Percentiles rank a stretch among this genome's conserved stretches.
Evolutionary conservation across 2,797 vertebrate species (phyloP).

Genomic region (Threskiornis aethiopicus): DNA sequence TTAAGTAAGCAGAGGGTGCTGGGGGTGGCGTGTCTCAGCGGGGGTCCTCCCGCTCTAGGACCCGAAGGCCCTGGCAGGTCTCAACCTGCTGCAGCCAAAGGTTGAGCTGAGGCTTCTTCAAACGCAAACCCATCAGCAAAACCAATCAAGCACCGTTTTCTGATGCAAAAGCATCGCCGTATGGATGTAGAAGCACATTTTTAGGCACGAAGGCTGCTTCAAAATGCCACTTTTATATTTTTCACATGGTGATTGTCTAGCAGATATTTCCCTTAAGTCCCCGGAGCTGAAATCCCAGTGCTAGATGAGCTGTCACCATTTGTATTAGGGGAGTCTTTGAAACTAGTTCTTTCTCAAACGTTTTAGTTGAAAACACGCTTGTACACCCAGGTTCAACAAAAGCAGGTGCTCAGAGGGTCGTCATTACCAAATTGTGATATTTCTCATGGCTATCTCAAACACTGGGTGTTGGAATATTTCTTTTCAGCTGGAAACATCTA

Average conservation of each 20-base stretch:
- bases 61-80: neutral
- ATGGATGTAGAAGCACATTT: neutral
- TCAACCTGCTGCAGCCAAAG: neutral
- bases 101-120: neutral
- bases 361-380: conserved; percentile 21
- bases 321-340: neutral
- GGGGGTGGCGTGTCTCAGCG: neutral
- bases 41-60: neutral
- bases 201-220: neutral
- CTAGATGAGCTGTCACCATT: neutral
- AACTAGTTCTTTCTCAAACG: conserved; percentile 17
- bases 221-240: neutral
- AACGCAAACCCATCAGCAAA: neutral
- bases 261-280: conserved; percentile 30
- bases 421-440: conserved; percentile 14
- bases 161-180: neutral
- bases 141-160: neutral
- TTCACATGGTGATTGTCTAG: neutral
- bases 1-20: neutral
- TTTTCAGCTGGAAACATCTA: conserved; percentile 37
- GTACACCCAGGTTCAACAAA: neutral
- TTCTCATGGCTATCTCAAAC: conserved; percentile 11
- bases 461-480: neutral
- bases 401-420: neutral
- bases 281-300: neutral